phyloP scores from a whole-genome alignment of 2,797 vertebrate genomes.

The Cryptoprocta ferox region DNA sequence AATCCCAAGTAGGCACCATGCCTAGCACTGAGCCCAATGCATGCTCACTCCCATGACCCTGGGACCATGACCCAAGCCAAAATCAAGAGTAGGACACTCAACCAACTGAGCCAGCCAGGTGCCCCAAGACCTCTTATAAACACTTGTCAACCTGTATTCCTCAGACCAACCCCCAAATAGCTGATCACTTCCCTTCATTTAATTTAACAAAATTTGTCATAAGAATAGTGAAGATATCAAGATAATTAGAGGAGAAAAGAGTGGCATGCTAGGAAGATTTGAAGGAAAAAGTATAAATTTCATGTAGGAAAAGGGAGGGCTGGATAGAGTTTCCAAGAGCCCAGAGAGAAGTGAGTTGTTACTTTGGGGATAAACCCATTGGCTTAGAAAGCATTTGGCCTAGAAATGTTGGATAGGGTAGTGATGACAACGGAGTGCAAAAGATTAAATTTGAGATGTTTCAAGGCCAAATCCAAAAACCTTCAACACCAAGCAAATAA shows the following conservation, averaged over 20 bases:
- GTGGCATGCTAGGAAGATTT: background rate
- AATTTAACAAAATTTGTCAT: background rate
- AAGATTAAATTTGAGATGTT: conserved; percentile 55
- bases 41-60: no score
- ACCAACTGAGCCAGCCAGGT: no score
- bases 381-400: conserved; percentile 27
- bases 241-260: background rate
- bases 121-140: background rate
- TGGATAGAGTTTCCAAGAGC: background rate
- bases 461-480: conserved; percentile 43
- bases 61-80: no score
- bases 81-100: no score
- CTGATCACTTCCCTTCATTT: background rate
- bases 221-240: background rate
- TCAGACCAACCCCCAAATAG: background rate
- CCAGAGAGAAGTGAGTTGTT: background rate
- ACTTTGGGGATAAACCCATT: background rate
- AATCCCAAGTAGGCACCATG: no score
- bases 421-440: conserved; percentile 40
- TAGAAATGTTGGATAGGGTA: background rate
- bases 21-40: no score
- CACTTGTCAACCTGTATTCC: background rate
- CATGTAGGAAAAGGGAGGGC: background rate
- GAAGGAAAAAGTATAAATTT: background rate
- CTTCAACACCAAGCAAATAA: conserved; percentile 41